phyloP scores from a whole-genome alignment of 2,797 vertebrate species.

The Anguilla anguilla region DNA sequence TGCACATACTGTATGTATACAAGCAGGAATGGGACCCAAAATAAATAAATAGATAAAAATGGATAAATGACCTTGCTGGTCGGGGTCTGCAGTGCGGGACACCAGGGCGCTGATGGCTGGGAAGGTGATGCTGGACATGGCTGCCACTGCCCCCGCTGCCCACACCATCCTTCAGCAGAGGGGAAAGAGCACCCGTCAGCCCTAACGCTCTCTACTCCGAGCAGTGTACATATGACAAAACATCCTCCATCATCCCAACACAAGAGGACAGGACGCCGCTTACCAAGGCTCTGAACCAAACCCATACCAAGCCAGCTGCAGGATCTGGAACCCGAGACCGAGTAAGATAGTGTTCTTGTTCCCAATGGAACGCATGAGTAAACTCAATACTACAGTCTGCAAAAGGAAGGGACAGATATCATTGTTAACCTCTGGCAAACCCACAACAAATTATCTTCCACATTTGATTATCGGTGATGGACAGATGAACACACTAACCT shows the following conservation, averaged over 20 bases:
- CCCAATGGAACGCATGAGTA: slow-evolving; percentile 88
- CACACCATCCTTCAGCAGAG: slow-evolving; percentile 83
- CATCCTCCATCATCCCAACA: background rate
- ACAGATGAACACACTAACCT: slow-evolving; percentile 65
- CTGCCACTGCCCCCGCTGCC: slow-evolving; percentile 83
- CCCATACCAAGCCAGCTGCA: slow-evolving; percentile 86
- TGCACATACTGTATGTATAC: no score
- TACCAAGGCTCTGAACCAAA: slow-evolving; percentile 88
- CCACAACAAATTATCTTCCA: background rate
- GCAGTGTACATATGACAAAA: background rate
- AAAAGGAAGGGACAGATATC: background rate
- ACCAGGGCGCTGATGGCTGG: slow-evolving; percentile 84
- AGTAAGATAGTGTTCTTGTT: slow-evolving; percentile 88
- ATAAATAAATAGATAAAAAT: background rate
- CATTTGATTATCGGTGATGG: background rate
- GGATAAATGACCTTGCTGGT: slow-evolving; percentile 78
- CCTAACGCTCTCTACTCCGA: no score
- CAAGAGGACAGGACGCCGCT: slow-evolving; percentile 37
- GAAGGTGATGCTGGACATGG: slow-evolving; percentile 89
- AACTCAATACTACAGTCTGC: slow-evolving; percentile 84
- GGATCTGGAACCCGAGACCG: slow-evolving; percentile 85
- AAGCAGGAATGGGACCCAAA: background rate
- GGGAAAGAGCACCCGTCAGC: background rate
- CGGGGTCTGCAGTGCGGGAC: slow-evolving; percentile 84
- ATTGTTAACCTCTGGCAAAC: background rate